Percentiles rank a stretch among this genome's conserved stretches.
These are phyloP conservation scores for Andrena dorsata DNA, from an alignment of 2,888 invertebrate species.

Conservation along the genomic window DNA sequence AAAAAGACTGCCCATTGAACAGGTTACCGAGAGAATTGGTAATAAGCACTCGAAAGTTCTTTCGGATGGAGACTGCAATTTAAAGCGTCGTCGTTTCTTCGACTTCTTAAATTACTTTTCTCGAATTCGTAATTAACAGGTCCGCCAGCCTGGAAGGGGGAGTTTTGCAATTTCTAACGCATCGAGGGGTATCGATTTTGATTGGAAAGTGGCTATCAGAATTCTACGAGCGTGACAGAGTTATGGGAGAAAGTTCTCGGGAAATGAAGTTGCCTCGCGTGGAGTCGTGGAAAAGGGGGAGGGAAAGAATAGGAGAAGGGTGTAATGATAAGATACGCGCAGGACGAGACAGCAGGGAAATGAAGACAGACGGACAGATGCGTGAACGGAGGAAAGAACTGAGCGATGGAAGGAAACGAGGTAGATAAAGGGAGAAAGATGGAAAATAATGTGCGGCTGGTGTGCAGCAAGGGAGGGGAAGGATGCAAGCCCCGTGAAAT, in stretches of 20 bases:
- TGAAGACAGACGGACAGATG: background rate
- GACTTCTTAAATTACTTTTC: conserved; percentile 6
- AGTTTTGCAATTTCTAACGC: background rate
- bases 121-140: conserved; percentile 27
- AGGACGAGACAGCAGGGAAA: background rate
- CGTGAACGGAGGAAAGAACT: background rate
- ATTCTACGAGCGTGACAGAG: conserved; percentile 18
- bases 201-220: conserved; percentile 3
- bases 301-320: background rate
- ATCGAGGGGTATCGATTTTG: conserved; percentile 19
- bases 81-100: background rate
- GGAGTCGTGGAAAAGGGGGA: background rate
- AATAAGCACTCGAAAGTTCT: background rate
- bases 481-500: conserved; percentile 76
- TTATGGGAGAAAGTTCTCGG: conserved; percentile 24
- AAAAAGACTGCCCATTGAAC: background rate
- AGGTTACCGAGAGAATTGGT: conserved; percentile 1
- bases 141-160: background rate
- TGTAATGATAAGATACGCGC: conserved; percentile 9
- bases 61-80: conserved; percentile 6
- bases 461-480: conserved; percentile 39
- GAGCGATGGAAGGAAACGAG: background rate
- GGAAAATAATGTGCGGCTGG: conserved; percentile 21
- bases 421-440: background rate
- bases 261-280: background rate